phyloP scores from a whole-genome alignment of 2,888 invertebrate genomes.

The Lysandra coridon region DNA sequence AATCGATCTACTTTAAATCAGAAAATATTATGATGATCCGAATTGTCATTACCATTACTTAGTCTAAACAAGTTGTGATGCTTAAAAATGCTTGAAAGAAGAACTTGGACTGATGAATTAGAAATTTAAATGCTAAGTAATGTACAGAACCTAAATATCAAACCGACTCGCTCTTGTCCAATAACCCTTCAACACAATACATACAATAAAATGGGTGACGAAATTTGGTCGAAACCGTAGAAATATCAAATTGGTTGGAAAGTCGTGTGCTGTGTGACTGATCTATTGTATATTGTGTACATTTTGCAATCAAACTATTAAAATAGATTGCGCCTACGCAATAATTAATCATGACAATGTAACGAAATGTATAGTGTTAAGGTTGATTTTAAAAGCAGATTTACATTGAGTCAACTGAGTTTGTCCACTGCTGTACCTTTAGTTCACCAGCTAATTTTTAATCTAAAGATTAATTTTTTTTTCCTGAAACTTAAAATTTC shows the following conservation, averaged over 20 bases:
- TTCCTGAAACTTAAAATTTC: too few relatives aligned
- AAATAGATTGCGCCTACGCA: conserved; percentile 53
- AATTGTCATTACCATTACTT: too few relatives aligned
- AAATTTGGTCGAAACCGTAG: conserved; percentile 70
- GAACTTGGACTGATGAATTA: background rate
- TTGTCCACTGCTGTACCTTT: too few relatives aligned
- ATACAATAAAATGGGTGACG: conserved; percentile 70
- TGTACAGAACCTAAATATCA: conserved; percentile 36
- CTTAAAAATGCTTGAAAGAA: too few relatives aligned
- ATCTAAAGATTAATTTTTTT: too few relatives aligned
- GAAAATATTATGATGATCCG: too few relatives aligned
- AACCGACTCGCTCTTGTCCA: conserved; percentile 42
- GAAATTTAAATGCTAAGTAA: too few relatives aligned
- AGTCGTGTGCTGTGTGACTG: conserved; percentile 49
- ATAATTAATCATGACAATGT: background rate
- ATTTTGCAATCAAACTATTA: conserved; percentile 52
- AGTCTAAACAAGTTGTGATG: too few relatives aligned
- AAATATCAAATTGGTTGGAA: conserved; percentile 71
- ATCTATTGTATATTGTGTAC: conserved; percentile 50
- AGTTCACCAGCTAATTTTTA: too few relatives aligned
- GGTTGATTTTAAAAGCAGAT: background rate
- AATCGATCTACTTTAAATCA: too few relatives aligned
- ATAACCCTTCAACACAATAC: conserved; percentile 62
- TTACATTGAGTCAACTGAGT: too few relatives aligned
- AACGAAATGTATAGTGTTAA: conserved; percentile 34